Conservation (phyloP, 2,797 vertebrate genomes). For the Iguana delicatissima region DNA sequence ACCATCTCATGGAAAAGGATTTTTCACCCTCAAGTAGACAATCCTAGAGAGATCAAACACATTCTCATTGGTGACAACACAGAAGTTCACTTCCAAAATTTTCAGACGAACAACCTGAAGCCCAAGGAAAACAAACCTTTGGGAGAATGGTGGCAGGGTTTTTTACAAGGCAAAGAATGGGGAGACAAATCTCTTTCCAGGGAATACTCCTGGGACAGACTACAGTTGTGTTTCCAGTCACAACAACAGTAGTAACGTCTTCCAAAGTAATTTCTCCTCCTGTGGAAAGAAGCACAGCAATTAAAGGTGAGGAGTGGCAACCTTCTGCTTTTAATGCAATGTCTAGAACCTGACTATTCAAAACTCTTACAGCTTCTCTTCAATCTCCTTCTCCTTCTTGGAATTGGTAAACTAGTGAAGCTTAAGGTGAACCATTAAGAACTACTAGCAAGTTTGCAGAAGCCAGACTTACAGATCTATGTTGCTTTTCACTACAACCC, state of each 20-base stretch:
- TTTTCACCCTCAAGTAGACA: neutral
- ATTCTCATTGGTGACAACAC: neutral
- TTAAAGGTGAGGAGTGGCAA: neutral
- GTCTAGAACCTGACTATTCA: neutral
- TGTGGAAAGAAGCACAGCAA: neutral
- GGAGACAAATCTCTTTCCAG: neutral
- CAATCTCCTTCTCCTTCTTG: neutral
- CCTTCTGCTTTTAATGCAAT: neutral
- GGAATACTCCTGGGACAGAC: neutral
- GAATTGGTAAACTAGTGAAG: neutral
- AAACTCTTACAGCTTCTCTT: neutral
- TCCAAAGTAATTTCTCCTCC: neutral
- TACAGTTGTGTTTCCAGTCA: neutral
- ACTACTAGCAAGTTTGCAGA: neutral
- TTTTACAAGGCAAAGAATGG: neutral
- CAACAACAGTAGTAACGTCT: neutral
- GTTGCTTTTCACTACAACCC: neutral
- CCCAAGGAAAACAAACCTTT: constrained; percentile 27
- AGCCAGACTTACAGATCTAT: neutral
- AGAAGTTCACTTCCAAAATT: neutral
- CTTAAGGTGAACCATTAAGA: neutral
- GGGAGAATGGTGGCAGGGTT: neutral
- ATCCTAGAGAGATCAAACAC: neutral
- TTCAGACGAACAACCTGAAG: neutral
- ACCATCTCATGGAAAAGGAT: neutral